Evolutionary conservation across 1,140 invertebrate genomes (phyloP).

Genomic region (Macrostomum lignano): DNA sequence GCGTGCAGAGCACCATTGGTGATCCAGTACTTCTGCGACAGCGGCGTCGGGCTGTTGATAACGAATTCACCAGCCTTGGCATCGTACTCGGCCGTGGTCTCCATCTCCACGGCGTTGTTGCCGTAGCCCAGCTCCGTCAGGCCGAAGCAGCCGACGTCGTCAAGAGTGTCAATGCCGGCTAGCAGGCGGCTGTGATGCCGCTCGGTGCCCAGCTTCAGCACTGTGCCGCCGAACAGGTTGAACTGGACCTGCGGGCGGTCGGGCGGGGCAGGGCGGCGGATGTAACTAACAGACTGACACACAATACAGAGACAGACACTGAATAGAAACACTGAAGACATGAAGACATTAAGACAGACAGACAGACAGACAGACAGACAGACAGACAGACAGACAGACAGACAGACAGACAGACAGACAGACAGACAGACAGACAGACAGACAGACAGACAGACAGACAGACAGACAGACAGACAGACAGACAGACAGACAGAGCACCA

Average conservation of each 20-base stretch:
- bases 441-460: too few species aligned
- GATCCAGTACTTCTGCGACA: conserved; percentile 25
- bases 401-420: too few species aligned
- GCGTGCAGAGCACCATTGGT: conserved; percentile 24
- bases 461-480: too few species aligned
- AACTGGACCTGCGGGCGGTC: conserved; percentile 27
- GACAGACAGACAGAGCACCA: too few species aligned
- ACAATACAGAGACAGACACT: too few species aligned
- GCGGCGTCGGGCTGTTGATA: conserved; percentile 14
- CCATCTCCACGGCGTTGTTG: conserved; percentile 25
- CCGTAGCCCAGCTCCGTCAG: conserved; percentile 23
- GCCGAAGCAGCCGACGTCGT: conserved; percentile 22
- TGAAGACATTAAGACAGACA: too few species aligned
- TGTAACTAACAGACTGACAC: too few species aligned
- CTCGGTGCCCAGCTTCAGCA: conserved; percentile 20
- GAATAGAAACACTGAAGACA: too few species aligned
- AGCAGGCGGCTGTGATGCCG: conserved; percentile 17
- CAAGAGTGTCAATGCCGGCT: conserved; percentile 14
- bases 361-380: too few species aligned
- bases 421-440: too few species aligned
- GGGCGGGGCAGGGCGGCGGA: conserved; percentile 19
- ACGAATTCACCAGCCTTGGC: conserved; percentile 13
- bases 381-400: too few species aligned
- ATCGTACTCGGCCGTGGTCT: conserved; percentile 21
- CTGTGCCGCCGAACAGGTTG: conserved; percentile 22